A percentile compares a stretch with the other conserved stretches of the same genome.
These are phyloP conservation scores for Drosophila mimica DNA, from an alignment of 2,888 invertebrate genomes.

Conservation along the genomic window DNA sequence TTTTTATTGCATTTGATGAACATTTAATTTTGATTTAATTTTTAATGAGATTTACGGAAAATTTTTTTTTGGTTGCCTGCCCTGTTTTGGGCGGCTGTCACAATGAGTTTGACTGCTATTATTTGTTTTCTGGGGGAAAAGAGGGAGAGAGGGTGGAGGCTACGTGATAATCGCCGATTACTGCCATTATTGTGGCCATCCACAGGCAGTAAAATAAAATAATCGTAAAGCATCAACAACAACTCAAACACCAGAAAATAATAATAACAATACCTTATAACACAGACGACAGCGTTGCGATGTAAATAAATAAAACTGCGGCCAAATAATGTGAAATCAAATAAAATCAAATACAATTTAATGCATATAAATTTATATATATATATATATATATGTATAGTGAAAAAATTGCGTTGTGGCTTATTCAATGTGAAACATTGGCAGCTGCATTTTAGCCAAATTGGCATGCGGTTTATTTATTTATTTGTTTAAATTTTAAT, in stretches of 20 bases:
- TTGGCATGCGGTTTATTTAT: conserved; percentile 65
- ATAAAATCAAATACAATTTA: conserved; percentile 26
- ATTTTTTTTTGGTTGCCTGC: conserved; percentile 19
- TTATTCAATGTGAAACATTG: conserved; percentile 35
- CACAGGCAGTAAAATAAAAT: conserved; percentile 49
- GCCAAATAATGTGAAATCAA: conserved; percentile 33
- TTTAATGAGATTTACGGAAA: conserved; percentile 68
- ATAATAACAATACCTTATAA: conserved; percentile 45
- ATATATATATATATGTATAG: too few relatives aligned
- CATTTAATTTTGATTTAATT: conserved; percentile 78
- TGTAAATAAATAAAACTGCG: conserved; percentile 42
- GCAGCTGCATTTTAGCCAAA: conserved; percentile 55
- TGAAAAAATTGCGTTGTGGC: conserved; percentile 24
- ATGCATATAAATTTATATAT: neutral
- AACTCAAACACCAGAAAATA: conserved; percentile 15
- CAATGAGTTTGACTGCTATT: conserved; percentile 34
- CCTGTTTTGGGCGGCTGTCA: conserved; percentile 45
- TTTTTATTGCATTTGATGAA: conserved; percentile 75
- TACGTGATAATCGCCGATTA: conserved; percentile 73
- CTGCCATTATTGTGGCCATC: conserved; percentile 69
- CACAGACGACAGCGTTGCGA: conserved; percentile 10
- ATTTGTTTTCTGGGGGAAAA: neutral
- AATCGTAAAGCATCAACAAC: conserved; percentile 31
- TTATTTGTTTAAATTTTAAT: conserved; percentile 68
- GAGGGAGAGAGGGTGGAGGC: neutral